Conservation (phyloP, 2,888 invertebrate genomes). For the Heliconius charithonia region DNA sequence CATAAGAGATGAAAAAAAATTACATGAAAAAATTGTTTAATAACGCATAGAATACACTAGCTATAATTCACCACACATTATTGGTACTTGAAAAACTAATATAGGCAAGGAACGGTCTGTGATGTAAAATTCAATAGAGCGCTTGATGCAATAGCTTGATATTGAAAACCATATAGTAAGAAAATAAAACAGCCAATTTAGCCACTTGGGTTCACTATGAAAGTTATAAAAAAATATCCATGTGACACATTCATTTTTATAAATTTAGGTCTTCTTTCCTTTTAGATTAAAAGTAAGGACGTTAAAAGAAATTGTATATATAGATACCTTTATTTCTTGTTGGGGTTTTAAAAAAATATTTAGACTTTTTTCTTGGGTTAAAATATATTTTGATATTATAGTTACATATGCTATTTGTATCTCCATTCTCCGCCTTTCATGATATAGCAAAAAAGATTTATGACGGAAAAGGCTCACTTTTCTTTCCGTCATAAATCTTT, state of each 20-base stretch:
- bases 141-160: slow-evolving; percentile 2
- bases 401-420: too few relatives aligned
- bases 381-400: too few relatives aligned
- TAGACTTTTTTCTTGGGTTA: too few relatives aligned
- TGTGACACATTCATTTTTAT: not conserved
- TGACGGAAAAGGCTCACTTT: too few relatives aligned
- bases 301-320: too few relatives aligned
- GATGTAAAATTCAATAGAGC: slow-evolving; percentile 16
- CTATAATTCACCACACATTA: slow-evolving; percentile 6
- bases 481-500: too few relatives aligned
- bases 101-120: slow-evolving; percentile 11
- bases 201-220: not conserved
- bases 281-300: not conserved
- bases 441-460: too few relatives aligned
- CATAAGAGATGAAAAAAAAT: not conserved
- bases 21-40: not conserved
- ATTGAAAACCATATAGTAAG: slow-evolving; percentile 12
- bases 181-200: slow-evolving; percentile 17
- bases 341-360: too few relatives aligned
- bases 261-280: not conserved
- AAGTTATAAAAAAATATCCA: not conserved
- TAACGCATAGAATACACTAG: not conserved
- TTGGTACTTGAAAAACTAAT: slow-evolving; percentile 26
- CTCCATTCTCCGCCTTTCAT: too few relatives aligned
- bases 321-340: too few relatives aligned